Percentiles rank a stretch among this genome's conserved stretches.
Conservation (phyloP, 2,113 vertebrate species). For the Prietella phreatophila region DNA sequence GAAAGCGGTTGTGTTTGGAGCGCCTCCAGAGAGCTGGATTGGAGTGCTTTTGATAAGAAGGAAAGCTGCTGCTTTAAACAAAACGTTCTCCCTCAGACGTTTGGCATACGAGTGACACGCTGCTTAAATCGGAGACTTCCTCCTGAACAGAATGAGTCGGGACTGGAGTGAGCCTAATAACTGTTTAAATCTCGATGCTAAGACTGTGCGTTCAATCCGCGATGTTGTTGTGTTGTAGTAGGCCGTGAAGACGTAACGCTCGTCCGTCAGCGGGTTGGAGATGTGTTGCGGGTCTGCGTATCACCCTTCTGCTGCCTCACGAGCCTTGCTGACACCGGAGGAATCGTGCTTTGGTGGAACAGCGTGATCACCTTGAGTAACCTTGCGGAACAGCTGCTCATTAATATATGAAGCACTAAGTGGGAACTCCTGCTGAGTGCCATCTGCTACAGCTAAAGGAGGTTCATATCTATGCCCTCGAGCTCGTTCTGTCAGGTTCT, state of each 20-base stretch:
- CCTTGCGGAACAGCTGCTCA: constrained; percentile 41
- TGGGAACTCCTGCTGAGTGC: constrained; percentile 39
- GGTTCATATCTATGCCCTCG: background rate
- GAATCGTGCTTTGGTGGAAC: background rate
- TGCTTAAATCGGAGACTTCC: no score
- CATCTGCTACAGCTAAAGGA: constrained; percentile 43
- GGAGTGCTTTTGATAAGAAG: no score
- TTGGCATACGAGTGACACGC: background rate
- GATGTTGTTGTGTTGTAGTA: background rate
- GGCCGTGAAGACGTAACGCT: background rate
- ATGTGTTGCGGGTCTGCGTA: background rate
- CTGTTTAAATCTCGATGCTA: background rate
- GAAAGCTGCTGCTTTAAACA: background rate
- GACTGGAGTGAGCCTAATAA: background rate
- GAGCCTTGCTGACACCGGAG: background rate
- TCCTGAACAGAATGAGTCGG: background rate
- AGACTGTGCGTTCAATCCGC: background rate
- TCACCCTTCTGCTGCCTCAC: background rate
- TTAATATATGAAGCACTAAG: constrained; percentile 24
- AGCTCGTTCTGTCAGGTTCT: constrained; percentile 12
- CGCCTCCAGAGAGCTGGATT: no score
- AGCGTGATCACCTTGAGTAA: constrained; percentile 35
- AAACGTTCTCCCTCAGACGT: background rate
- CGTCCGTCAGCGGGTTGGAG: background rate
- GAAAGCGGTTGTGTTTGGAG: background rate